A percentile compares a stretch with the other conserved stretches of the same genome.
Conservation (phyloP, 2,888 invertebrate genomes). For the Nomada ruficornis region DNA sequence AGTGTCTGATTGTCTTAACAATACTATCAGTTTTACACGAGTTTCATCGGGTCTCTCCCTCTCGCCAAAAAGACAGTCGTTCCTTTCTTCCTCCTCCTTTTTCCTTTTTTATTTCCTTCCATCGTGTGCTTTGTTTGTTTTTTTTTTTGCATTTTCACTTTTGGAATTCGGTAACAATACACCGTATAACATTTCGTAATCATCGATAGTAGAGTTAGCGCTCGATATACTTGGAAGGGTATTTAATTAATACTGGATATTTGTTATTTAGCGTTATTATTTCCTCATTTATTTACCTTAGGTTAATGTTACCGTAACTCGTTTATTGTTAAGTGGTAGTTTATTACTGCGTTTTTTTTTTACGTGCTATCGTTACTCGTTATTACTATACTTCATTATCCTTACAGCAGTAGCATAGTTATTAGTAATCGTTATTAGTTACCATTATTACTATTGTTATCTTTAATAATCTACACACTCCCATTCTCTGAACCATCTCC, state of each 20-base stretch:
- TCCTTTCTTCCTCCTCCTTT: background rate
- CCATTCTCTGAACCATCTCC: constrained; percentile 9
- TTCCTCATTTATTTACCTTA: constrained; percentile 57
- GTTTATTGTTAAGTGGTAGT: constrained; percentile 64
- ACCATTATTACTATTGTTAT: constrained; percentile 60
- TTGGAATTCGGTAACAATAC: constrained; percentile 40
- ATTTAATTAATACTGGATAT: constrained; percentile 65
- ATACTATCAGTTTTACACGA: constrained; percentile 80
- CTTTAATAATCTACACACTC: constrained; percentile 63
- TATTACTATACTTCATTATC: constrained; percentile 62
- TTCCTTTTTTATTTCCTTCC: background rate
- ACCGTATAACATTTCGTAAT: constrained; percentile 49
- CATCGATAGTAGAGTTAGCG: constrained; percentile 60
- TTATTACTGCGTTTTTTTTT: constrained; percentile 56
- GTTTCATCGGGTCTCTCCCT: constrained; percentile 44
- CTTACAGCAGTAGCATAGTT: constrained; percentile 54
- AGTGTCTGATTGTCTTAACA: constrained; percentile 84
- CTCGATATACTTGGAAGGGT: constrained; percentile 61
- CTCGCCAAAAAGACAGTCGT: constrained; percentile 8
- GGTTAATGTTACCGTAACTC: constrained; percentile 58
- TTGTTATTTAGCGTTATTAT: constrained; percentile 60
- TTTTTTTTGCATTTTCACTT: background rate
- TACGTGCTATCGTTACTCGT: constrained; percentile 66
- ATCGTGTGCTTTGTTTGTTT: too few relatives aligned
- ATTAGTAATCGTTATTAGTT: constrained; percentile 46